phyloP scores from a whole-genome alignment of 1,140 invertebrate species.

The Aphidius ervi region DNA sequence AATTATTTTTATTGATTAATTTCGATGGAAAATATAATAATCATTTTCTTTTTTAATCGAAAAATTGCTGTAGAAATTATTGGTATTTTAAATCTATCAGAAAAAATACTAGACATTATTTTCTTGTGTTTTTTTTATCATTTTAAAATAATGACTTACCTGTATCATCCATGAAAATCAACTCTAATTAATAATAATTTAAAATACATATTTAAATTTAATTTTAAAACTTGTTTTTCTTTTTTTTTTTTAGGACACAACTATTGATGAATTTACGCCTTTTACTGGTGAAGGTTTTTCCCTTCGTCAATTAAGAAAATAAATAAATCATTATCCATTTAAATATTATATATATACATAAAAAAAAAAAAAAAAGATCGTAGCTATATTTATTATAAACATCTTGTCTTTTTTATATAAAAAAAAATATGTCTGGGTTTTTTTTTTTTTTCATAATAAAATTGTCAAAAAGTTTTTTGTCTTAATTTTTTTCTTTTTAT shows the following conservation, averaged over 20 bases:
- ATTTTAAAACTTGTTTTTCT: no score
- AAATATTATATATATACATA: slow-evolving; percentile 10
- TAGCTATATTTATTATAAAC: slow-evolving; percentile 16
- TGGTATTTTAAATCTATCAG: no score
- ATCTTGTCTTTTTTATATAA: slow-evolving; percentile 7
- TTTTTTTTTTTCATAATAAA: slow-evolving; percentile 12
- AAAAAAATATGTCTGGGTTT: slow-evolving; percentile 12
- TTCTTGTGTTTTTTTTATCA: no score
- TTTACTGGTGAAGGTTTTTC: slow-evolving; percentile 64
- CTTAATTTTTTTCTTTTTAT: slow-evolving; percentile 6
- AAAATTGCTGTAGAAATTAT: no score
- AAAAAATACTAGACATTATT: no score
- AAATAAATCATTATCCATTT: slow-evolving; percentile 21
- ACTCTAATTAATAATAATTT: no score
- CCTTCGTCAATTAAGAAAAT: slow-evolving; percentile 55
- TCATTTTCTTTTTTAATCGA: no score
- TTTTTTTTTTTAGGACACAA: slow-evolving; percentile 37
- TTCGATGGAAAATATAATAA: background rate
- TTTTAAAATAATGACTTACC: background rate
- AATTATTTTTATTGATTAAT: background rate
- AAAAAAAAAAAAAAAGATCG: slow-evolving; percentile 17
- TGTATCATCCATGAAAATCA: no score
- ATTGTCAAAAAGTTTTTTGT: slow-evolving; percentile 19
- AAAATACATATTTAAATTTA: no score
- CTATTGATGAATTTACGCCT: slow-evolving; percentile 55